Evolutionary conservation across 2,113 vertebrate species (phyloP).

Genomic region (Elachura formosa): DNA sequence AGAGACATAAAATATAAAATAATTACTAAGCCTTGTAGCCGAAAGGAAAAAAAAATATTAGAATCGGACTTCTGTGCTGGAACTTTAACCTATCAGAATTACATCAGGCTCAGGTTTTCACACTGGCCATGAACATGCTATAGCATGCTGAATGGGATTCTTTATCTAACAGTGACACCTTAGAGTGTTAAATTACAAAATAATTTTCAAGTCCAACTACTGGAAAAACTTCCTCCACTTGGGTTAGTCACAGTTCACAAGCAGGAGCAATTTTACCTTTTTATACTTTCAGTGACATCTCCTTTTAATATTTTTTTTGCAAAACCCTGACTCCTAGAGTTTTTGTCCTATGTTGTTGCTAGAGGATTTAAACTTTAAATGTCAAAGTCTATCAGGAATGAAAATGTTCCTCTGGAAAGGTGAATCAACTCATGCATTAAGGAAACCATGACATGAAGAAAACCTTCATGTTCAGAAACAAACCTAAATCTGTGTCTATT

Average conservation of each 20-base stretch:
- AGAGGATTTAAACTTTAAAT: conserved; percentile 15
- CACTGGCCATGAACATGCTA: background rate
- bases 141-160: conserved; percentile 23
- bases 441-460: background rate
- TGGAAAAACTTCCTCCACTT: conserved; percentile 23
- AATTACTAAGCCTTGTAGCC: conserved; percentile 34
- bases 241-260: conserved; percentile 38
- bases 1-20: conserved; percentile 21
- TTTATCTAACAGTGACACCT: conserved; percentile 68
- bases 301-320: background rate
- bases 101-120: conserved; percentile 44
- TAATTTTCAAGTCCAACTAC: conserved; percentile 55
- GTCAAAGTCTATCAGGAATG: background rate
- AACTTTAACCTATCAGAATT: conserved; percentile 53
- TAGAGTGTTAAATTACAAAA: conserved; percentile 66
- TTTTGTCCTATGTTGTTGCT: conserved; percentile 8
- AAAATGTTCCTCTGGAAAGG: conserved; percentile 21
- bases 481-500: background rate
- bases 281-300: conserved; percentile 23
- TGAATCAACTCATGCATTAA: conserved; percentile 25
- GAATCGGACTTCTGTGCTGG: background rate
- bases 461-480: background rate
- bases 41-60: conserved; percentile 25
- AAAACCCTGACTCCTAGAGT: background rate
- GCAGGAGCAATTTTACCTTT: conserved; percentile 17